Evolutionary conservation across 30 jellyfish, hydroid and myxozoan species (phyloP).

Genomic region (Euphysa ruthae): DNA sequence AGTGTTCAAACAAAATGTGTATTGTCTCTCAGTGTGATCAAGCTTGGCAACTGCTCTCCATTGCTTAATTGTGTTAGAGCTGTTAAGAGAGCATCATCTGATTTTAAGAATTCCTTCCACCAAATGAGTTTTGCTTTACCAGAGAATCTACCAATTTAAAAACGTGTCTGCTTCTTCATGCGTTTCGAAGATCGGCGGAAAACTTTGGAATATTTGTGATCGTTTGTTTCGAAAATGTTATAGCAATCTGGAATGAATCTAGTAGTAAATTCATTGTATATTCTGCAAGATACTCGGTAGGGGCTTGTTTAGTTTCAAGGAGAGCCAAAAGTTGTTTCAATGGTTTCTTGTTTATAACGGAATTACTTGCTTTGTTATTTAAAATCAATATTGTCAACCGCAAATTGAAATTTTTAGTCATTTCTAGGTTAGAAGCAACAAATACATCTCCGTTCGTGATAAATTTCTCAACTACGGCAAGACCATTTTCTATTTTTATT

Average conservation of each 20-base stretch:
- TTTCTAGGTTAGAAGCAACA: too few relatives aligned
- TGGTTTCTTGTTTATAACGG: slow-evolving; percentile 1
- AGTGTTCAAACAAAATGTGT: not conserved
- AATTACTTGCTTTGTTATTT: slow-evolving; percentile 3
- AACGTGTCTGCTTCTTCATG: slow-evolving; percentile 44
- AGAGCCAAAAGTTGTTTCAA: slow-evolving; percentile 15
- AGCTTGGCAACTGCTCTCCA: not conserved
- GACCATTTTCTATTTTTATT: too few relatives aligned
- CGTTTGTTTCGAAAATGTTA: slow-evolving; percentile 10
- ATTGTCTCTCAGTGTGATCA: not conserved
- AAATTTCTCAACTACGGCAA: too few relatives aligned
- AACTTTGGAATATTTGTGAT: slow-evolving; percentile 1
- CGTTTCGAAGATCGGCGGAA: not conserved
- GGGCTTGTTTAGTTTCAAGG: slow-evolving; percentile 15
- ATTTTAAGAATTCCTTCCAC: not conserved
- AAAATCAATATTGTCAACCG: too few relatives aligned
- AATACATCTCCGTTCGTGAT: too few relatives aligned
- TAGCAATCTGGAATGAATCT: slow-evolving; percentile 9
- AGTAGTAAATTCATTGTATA: not conserved
- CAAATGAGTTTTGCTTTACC: not conserved
- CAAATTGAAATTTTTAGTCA: too few relatives aligned
- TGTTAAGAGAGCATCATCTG: not conserved
- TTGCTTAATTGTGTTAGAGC: not conserved
- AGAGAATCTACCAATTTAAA: not conserved
- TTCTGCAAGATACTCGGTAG: slow-evolving; percentile 15